Evolutionary conservation across 2,113 vertebrate genomes (phyloP).

Genomic region (Rostratula benghalensis): DNA sequence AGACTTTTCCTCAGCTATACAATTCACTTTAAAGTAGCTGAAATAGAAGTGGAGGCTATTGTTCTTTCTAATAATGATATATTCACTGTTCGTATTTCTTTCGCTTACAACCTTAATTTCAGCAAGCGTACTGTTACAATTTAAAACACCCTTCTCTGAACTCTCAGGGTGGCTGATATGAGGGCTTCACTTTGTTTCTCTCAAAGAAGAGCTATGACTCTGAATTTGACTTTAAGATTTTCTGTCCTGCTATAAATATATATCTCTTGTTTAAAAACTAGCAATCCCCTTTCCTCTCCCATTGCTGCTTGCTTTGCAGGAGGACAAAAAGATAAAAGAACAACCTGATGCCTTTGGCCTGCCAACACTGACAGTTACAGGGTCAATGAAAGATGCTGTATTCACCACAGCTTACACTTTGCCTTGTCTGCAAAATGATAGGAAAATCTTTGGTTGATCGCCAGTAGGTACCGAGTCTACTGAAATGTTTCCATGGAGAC

Average conservation of each 20-base stretch:
- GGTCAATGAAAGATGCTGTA: background rate
- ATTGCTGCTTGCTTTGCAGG: background rate
- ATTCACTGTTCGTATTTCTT: background rate
- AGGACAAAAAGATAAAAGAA: background rate
- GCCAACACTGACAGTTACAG: background rate
- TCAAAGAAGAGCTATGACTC: background rate
- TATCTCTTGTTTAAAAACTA: background rate
- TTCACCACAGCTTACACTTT: background rate
- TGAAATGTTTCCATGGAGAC: slow-evolving; percentile 70
- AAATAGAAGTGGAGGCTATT: background rate
- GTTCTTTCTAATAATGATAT: background rate
- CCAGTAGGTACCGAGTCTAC: background rate
- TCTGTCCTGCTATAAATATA: background rate
- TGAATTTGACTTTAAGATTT: background rate
- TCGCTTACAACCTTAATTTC: background rate
- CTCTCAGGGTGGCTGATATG: background rate
- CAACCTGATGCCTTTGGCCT: background rate
- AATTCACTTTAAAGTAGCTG: background rate
- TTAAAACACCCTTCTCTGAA: background rate
- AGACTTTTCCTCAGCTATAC: background rate
- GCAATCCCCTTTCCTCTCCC: background rate
- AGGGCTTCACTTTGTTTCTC: background rate
- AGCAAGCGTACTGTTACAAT: background rate
- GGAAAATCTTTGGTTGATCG: background rate
- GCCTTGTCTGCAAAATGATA: background rate